A percentile compares a stretch with the other conserved stretches of the same genome.
phyloP scores from a whole-genome alignment of 2,797 vertebrate genomes.

The Eulemur albifrons region DNA sequence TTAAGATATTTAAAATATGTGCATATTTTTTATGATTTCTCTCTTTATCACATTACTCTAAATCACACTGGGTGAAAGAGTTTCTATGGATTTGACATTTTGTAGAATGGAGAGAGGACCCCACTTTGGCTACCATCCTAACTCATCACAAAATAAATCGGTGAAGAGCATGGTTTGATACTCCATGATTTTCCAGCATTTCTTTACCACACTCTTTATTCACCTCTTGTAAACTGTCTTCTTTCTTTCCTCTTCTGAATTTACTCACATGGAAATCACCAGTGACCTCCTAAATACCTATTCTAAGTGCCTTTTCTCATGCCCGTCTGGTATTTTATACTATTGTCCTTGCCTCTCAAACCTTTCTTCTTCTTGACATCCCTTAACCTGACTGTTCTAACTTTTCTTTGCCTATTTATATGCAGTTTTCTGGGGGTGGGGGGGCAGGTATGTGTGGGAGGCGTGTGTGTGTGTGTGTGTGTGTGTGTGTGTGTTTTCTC shows the following conservation, averaged over 20 bases:
- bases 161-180: not conserved
- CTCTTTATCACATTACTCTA: not conserved
- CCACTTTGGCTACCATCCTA: not conserved
- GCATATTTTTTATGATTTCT: not conserved
- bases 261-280: not conserved
- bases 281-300: not conserved
- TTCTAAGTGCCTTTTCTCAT: not conserved
- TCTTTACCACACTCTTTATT: not conserved
- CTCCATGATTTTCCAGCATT: not conserved
- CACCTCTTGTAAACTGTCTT: not conserved
- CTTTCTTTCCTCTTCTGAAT: not conserved
- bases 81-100: not conserved
- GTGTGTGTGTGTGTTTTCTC: not conserved
- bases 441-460: not conserved
- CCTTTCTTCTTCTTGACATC: not conserved
- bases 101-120: not conserved
- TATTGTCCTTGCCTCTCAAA: not conserved
- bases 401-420: not conserved
- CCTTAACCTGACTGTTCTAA: not conserved
- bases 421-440: too few relatives aligned
- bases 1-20: not conserved
- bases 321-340: not conserved
- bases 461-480: not conserved
- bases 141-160: not conserved
- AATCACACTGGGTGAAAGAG: not conserved